Evolutionary conservation across 2,797 vertebrate species (phyloP).

Genomic region (Syngnathus rostellatus): DNA sequence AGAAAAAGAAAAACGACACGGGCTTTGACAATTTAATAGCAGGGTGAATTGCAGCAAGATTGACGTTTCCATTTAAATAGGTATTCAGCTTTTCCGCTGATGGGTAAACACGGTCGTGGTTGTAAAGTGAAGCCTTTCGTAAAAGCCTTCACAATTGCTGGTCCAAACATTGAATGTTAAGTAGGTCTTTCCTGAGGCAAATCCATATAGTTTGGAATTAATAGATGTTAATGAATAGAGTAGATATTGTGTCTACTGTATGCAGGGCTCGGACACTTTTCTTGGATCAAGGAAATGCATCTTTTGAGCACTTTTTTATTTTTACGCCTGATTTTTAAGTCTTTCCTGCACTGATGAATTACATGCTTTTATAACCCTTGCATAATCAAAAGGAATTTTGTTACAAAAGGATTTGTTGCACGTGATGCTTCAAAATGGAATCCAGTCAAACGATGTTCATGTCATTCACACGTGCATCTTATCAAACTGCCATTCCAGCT

Average conservation of each 20-base stretch:
- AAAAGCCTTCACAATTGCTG: conserved; percentile 43
- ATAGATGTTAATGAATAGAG: not conserved
- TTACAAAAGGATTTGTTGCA: not conserved
- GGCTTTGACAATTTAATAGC: conserved; percentile 19
- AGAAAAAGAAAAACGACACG: not conserved
- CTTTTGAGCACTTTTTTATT: not conserved
- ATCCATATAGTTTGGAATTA: conserved; percentile 28
- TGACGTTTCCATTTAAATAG: conserved; percentile 22
- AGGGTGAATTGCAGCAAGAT: conserved; percentile 16
- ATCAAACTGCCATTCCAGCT: not conserved
- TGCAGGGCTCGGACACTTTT: not conserved
- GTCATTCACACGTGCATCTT: not conserved
- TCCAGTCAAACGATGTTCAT: not conserved
- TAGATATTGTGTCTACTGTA: not conserved
- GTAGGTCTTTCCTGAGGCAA: conserved; percentile 45
- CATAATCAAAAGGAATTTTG: not conserved
- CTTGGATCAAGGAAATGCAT: not conserved
- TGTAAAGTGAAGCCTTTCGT: conserved; percentile 39
- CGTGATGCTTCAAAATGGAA: not conserved
- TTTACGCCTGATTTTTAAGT: not conserved
- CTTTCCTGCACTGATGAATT: not conserved
- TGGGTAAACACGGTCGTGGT: conserved; percentile 32
- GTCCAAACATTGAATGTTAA: conserved; percentile 49
- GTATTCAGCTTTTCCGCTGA: conserved; percentile 19
- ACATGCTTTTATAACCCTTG: not conserved